Evolutionary conservation across 2,113 vertebrate genomes (phyloP).

Genomic region (Pteronura brasiliensis): DNA sequence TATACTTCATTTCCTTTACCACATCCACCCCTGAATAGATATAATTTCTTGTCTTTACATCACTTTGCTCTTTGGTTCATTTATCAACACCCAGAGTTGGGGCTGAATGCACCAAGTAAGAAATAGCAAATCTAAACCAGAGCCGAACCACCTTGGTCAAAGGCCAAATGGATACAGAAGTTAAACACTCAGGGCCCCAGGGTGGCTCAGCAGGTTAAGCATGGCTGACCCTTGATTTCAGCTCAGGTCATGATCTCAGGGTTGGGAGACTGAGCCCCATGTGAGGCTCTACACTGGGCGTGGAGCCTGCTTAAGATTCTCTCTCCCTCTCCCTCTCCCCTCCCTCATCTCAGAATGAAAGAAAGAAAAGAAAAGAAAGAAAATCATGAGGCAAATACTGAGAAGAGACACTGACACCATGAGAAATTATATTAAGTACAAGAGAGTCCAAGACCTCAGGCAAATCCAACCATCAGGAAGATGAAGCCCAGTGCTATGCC

Average conservation of each 20-base stretch:
- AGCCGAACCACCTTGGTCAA: background rate
- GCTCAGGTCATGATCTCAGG: background rate
- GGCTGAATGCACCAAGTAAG: background rate
- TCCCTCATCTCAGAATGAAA: background rate
- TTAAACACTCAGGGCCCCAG: background rate
- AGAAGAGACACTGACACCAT: background rate
- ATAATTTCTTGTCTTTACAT: background rate
- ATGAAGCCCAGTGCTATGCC: accelerated
- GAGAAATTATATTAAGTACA: accelerated
- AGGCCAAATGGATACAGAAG: background rate
- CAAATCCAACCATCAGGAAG: accelerated
- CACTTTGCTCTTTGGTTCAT: too few species aligned
- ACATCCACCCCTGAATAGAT: too few species aligned
- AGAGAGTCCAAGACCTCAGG: too few species aligned
- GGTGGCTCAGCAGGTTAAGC: background rate
- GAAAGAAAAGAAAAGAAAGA: too few species aligned
- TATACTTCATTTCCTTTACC: background rate
- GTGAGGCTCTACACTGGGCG: too few species aligned
- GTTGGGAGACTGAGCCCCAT: background rate
- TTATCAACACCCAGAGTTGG: background rate
- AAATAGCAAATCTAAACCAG: background rate
- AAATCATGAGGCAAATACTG: accelerated
- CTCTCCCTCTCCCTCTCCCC: background rate
- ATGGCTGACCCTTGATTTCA: background rate
- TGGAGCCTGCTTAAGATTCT: background rate